phyloP scores from a whole-genome alignment of 2,888 invertebrate species.

The Eumerus sabulonum region DNA sequence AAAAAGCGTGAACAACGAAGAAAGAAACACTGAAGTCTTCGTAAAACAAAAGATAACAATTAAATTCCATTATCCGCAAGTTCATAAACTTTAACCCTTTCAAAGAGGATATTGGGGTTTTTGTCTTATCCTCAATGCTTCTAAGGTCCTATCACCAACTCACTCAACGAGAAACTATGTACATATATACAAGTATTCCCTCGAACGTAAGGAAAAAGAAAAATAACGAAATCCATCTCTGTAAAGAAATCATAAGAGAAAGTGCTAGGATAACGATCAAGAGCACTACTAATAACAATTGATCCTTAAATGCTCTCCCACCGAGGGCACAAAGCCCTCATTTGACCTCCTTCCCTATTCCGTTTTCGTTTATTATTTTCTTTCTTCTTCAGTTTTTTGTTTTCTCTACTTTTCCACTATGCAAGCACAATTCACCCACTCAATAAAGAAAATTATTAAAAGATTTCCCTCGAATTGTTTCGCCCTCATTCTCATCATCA shows the following conservation, averaged over 20 bases:
- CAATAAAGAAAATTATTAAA: slow-evolving; percentile 59
- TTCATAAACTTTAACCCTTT: slow-evolving; percentile 33
- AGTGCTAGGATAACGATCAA: slow-evolving; percentile 48
- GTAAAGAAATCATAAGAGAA: slow-evolving; percentile 9
- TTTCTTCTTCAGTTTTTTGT: neutral
- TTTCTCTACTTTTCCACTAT: slow-evolving; percentile 24
- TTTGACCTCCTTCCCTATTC: neutral
- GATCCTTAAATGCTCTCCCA: slow-evolving; percentile 34
- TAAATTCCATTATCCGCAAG: slow-evolving; percentile 44
- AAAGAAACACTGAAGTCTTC: neutral
- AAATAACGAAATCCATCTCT: neutral
- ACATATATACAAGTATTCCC: too few species aligned
- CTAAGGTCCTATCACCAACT: too few species aligned
- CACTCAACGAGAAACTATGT: too few species aligned
- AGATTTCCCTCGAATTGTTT: slow-evolving; percentile 49
- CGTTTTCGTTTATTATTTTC: slow-evolving; percentile 10
- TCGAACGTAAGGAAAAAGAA: neutral
- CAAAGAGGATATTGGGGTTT: slow-evolving; percentile 38
- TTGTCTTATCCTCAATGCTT: neutral
- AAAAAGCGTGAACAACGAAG: neutral
- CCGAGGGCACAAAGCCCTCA: neutral
- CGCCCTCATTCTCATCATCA: slow-evolving; percentile 16
- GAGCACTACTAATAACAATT: slow-evolving; percentile 47
- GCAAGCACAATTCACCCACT: slow-evolving; percentile 50
- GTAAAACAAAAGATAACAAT: slow-evolving; percentile 39